Percentiles rank a stretch among this genome's conserved stretches.
Evolutionary conservation across 2,888 invertebrate genomes (phyloP).

Genomic region (Bombylius major): DNA sequence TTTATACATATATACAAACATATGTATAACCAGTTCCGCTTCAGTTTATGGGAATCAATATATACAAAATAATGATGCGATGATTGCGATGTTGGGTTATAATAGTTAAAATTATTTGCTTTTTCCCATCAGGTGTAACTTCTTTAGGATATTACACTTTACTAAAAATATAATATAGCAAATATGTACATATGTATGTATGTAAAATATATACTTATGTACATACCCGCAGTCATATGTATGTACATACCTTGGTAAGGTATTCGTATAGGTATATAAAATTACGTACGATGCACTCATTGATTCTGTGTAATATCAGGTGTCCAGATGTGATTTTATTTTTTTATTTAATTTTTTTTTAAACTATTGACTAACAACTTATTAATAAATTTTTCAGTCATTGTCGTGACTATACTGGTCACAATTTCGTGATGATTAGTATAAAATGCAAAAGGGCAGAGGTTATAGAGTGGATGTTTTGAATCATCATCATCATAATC

Average conservation of each 20-base stretch:
- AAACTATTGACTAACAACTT: slow-evolving; percentile 3
- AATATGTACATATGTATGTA: too few species aligned
- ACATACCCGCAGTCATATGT: too few species aligned
- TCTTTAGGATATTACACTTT: too few species aligned
- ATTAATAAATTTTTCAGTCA: slow-evolving; percentile 6
- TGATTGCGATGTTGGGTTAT: too few species aligned
- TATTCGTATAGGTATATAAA: background rate
- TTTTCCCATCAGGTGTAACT: background rate
- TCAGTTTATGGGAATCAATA: slow-evolving; percentile 6
- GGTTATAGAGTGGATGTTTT: background rate
- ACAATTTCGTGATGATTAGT: slow-evolving; percentile 1
- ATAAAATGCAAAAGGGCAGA: background rate
- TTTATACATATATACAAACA: background rate
- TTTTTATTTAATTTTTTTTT: background rate
- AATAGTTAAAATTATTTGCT: background rate
- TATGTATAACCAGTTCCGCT: slow-evolving; percentile 3
- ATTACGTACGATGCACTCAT: background rate
- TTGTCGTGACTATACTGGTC: slow-evolving; percentile 3
- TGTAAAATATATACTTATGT: too few species aligned
- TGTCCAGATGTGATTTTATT: background rate
- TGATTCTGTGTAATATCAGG: slow-evolving; percentile 2
- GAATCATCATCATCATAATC: background rate
- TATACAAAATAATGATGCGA: background rate
- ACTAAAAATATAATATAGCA: too few species aligned
- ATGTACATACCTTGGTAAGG: background rate